Evolutionary conservation across 2,888 invertebrate species (phyloP), one percentile per base, ranked within the genome.

Genomic region (Leptinotarsa tumamoca): DNA sequence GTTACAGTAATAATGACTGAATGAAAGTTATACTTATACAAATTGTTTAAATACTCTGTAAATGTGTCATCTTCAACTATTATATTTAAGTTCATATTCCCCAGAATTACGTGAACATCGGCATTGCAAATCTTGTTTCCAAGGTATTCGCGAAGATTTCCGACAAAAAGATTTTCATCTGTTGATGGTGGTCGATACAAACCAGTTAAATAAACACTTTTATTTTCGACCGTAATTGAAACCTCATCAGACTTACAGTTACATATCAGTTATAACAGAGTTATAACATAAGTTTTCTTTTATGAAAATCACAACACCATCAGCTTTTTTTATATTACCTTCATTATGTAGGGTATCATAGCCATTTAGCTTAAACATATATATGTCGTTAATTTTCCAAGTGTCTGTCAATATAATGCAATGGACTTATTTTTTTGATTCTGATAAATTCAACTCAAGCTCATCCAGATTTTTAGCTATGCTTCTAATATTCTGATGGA

Each of bases 291-390:
- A 23, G 67, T 67, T 67, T 67, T 43, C 67, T 43, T 67, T 67
- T 67, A 67, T 67, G 5, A 67, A 67, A 49, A 67, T 67, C 67
- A 67, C 67, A 67, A 67, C 67, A 49, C 50, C 67, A 43, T 67
- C 43, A n/a, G 67, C 67, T 67, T 67, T 67, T 49, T 67, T 67
- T 50, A 67, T 49, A 67, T 67, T 49, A n/a, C n/a, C 54, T 54
- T 54, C 54, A 54, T n/a, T 54, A 54, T 54, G 18, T 51, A 51
- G 13, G 51, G 5, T 51, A 51, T 51, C 51, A 51, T 51, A 51
- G 51, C 5, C 13, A 51, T 51, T 51, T n/a, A 18, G 54, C 54
- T n/a, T 54, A 1, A 54, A 54, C 15, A 54, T 54, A 54, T 1
- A 18, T 54, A 54, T n/a, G 18, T 54, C n/a, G 54, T 54, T 18